phyloP scores from a whole-genome alignment of 2,113 vertebrate species.

The Sceloporus tristichus region DNA sequence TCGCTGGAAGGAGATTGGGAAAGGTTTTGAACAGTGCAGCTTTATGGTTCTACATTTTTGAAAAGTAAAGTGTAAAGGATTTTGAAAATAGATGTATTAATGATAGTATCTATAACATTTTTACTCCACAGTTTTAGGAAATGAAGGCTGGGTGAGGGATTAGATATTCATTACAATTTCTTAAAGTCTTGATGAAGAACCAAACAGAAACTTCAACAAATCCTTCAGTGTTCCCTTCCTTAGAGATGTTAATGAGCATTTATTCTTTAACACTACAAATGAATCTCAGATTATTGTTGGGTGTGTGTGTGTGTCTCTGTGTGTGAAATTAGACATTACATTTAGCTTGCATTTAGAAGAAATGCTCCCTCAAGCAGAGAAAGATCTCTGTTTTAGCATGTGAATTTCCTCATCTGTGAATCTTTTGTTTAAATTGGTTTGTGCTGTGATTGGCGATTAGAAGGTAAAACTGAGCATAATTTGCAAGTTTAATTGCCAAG shows the following conservation, averaged over 20 bases:
- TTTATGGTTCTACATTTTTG: constrained; percentile 39
- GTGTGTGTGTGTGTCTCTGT: too few relatives aligned
- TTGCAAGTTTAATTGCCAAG: too few relatives aligned
- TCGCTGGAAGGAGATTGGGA: constrained; percentile 72
- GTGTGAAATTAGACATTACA: too few relatives aligned
- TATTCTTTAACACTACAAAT: constrained; percentile 24
- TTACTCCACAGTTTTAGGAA: constrained; percentile 18
- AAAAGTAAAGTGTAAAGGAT: constrained; percentile 43
- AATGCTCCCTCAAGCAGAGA: too few relatives aligned
- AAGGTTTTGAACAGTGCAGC: constrained; percentile 60
- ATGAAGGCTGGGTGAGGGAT: not conserved
- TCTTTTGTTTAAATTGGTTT: too few relatives aligned
- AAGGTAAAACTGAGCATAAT: too few relatives aligned
- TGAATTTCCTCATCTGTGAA: too few relatives aligned
- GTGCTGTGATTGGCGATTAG: too few relatives aligned
- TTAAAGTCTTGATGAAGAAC: not conserved
- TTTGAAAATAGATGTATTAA: constrained; percentile 22
- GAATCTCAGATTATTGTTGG: too few relatives aligned
- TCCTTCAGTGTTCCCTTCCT: not conserved
- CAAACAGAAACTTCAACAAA: not conserved
- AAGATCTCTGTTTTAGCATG: too few relatives aligned
- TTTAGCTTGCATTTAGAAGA: too few relatives aligned
- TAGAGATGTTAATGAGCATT: not conserved
- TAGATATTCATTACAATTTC: not conserved
- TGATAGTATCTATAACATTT: not conserved